Base-by-base conservation (phyloP, 2,797 vertebrate species). In the Neosilurus mollespiculum region DNA sequence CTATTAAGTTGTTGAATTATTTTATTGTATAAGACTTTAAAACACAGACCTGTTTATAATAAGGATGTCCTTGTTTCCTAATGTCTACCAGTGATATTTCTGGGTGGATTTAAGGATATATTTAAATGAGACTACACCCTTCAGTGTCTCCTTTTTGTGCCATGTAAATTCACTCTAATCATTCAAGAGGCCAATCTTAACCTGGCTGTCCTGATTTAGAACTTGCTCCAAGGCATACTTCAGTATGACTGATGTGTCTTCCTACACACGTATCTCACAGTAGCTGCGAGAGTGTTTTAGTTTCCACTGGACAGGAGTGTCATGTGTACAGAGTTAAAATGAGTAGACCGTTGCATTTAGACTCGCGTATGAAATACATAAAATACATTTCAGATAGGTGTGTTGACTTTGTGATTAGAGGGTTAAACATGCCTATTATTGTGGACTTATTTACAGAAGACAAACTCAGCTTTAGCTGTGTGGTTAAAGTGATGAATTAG, bases 401-500 rank as follows among this genome's bases (percentile, higher is more conserved):
- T 70, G 56, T 53, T 83, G 18, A 24, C 24, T 53, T 66, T 81
- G 73, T 77, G 26, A 16, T 67, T 71, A 51, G 26, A 61, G 11
- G 51, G 58, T 78, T 65, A 72, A 73, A 80, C 37, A 64, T 72
- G 58, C 15, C 20, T 72, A 51, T 59, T 72, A 69, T 62, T 16
- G 51, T 67, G 75, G 54, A 58, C 15, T 34, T 83, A 53, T 78
- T 78, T 78, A 62, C 56, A 83, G 49, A 71, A 72, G 67, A 11
- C 58, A 56, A 78, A 18, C 54, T 61, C 37, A 34, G 53, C 64
- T 71, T 61, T 51, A 72, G 24, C 58, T 65, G 24, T 69, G 56
- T 72, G 76, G 51, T 65, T 83, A 14, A 64, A 15, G 43, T 54
- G 43, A 83, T 71, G 56, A 83, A 62, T 78, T 78, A 64, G 49